phyloP scores from a whole-genome alignment of 2,113 vertebrate genomes.

The Parus major region DNA sequence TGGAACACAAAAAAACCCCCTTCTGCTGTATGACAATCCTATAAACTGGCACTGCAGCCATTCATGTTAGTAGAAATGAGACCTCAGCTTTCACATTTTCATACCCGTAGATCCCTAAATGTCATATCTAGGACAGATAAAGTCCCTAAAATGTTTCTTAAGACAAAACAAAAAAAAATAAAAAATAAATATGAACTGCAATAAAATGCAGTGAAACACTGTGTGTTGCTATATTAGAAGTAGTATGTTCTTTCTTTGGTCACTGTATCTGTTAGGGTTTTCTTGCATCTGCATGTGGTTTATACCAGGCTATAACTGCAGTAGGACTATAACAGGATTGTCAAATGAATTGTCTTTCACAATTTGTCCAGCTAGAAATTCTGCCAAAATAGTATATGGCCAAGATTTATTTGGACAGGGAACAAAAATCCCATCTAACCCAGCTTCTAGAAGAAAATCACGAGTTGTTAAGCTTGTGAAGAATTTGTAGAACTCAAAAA shows the following conservation, averaged over 20 bases:
- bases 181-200: neutral
- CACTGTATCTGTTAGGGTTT: neutral
- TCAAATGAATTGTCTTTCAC: neutral
- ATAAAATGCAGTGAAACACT: neutral
- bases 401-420: neutral
- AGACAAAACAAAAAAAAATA: neutral
- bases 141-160: neutral
- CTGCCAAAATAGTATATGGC: neutral
- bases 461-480: rapidly evolving
- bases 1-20: neutral
- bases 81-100: neutral
- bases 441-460: neutral
- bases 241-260: neutral
- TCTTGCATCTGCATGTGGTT: neutral
- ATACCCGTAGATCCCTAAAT: neutral
- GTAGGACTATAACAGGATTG: neutral
- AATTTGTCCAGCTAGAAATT: neutral
- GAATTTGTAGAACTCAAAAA: neutral
- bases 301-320: neutral
- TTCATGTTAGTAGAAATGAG: neutral
- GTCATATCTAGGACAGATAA: neutral
- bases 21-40: neutral
- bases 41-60: neutral
- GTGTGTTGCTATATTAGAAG: neutral
- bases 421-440: neutral